Evolutionary conservation across 2,888 invertebrate species (phyloP), one percentile per base, ranked within the genome.

Genomic region (Lasius fuliginosus): DNA sequence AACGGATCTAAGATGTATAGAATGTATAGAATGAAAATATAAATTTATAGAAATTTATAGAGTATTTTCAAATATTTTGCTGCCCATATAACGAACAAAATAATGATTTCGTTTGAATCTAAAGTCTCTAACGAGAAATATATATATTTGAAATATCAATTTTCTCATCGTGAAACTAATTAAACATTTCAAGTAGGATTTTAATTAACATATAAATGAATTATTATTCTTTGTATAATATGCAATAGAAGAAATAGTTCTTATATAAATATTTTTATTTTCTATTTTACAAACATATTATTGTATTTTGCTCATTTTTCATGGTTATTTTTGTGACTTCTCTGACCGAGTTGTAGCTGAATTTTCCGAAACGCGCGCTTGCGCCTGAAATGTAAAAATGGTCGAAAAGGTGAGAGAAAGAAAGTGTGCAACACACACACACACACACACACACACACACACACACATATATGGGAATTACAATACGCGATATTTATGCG

Each of bases 281-380:
- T n/a, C 8, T n/a, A 53, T 53, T 53, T 53, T 53, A n/a, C 8
- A n/a, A 53, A n/a, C 8, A 53, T 53, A 53, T 49, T 49, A 49
- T 23, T 23, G 23, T 23, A 23, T 18, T 49, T 49, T 53, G n/a
- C 2, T 53, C 2, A n/a, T n/a, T 53, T 53, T 8, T 53, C 1
- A 42, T 42, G 12, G 30, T 42, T 73, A 60, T 8, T 40, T 30
- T n/a, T 42, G 3, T 30, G 42, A 23, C 23, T 23, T 23, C 23
- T 40, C 40, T n/a, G 30, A 60, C n/a, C 42, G 73, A 74, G 73
- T 15, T 73, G 56, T 18, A 58, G 40, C 18, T 74, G 27, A 60
- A 74, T 60, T 30, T 60, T 42, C 30, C 30, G 60, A 74, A 74
- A 74, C n/a, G 58, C 2, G 40, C 73, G 60, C 60, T 60, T 42